A percentile compares a stretch with the other conserved stretches of the same genome.
Evolutionary conservation across 2,888 invertebrate species (phyloP).

Genomic region (Bhutanitis thaidina): DNA sequence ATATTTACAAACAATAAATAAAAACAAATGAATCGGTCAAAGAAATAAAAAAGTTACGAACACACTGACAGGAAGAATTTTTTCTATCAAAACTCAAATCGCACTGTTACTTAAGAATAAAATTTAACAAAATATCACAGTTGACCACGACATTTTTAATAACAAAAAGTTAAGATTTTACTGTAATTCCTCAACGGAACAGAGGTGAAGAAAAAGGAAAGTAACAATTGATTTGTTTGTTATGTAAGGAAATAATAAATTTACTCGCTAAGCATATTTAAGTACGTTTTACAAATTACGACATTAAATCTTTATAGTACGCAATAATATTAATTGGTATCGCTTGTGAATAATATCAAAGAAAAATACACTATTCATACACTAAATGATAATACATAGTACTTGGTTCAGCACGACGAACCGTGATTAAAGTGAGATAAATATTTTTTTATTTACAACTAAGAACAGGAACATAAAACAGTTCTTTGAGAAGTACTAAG

Average conservation of each 20-base stretch:
- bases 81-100: conserved; percentile 52
- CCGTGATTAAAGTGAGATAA: conserved; percentile 35
- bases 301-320: conserved; percentile 65
- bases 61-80: conserved; percentile 40
- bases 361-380: conserved; percentile 46
- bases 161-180: conserved; percentile 46
- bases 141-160: conserved; percentile 71
- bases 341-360: conserved; percentile 36
- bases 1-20: conserved; percentile 79
- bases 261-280: conserved; percentile 61
- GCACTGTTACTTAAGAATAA: conserved; percentile 66
- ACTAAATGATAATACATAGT: conserved; percentile 25
- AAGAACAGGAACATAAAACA: conserved; percentile 77
- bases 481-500: conserved; percentile 66
- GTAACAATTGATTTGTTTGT: conserved; percentile 14
- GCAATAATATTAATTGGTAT: conserved; percentile 60
- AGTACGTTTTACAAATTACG: conserved; percentile 75
- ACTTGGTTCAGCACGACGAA: conserved; percentile 17
- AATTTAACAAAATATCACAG: conserved; percentile 80
- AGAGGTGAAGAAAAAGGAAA: conserved; percentile 25
- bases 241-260: conserved; percentile 37
- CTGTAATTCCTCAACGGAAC: conserved; percentile 33
- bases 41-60: conserved; percentile 45
- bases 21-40: conserved; percentile 63
- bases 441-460: conserved; percentile 72